phyloP scores from a whole-genome alignment of 2,113 vertebrate species.

The Columba livia region DNA sequence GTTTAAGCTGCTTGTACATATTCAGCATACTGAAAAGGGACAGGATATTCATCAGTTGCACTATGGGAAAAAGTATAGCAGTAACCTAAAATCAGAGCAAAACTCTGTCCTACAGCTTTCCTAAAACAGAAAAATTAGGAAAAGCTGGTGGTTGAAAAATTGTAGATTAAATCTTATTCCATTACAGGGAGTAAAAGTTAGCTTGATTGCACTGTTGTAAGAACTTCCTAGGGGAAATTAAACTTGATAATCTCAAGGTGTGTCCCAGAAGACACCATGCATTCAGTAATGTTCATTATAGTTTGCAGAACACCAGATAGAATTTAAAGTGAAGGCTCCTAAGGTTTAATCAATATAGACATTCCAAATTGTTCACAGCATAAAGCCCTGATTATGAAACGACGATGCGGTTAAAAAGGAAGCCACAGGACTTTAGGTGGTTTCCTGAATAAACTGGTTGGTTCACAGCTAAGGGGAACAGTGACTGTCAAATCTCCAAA shows the following conservation, averaged over 20 bases:
- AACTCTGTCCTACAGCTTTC: neutral
- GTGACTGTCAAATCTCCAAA: neutral
- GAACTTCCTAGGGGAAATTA: slow-evolving; percentile 70
- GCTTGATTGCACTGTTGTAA: slow-evolving; percentile 55
- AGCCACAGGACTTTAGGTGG: neutral
- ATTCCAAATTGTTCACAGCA: slow-evolving; percentile 43
- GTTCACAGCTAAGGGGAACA: neutral
- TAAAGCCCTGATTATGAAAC: neutral
- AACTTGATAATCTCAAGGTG: slow-evolving; percentile 67
- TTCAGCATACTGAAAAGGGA: neutral
- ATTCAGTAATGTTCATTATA: slow-evolving; percentile 58
- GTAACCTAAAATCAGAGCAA: neutral
- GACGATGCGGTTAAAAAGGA: neutral
- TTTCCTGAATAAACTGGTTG: neutral
- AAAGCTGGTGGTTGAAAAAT: slow-evolving; percentile 13
- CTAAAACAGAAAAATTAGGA: neutral
- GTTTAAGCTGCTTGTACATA: neutral
- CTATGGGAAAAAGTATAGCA: neutral
- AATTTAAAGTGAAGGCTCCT: slow-evolving; percentile 52
- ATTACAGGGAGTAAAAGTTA: slow-evolving; percentile 58
- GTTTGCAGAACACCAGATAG: slow-evolving; percentile 39
- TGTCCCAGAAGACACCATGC: slow-evolving; percentile 37
- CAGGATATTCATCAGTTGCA: neutral
- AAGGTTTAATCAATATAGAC: slow-evolving; percentile 69
- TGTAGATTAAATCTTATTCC: slow-evolving; percentile 61